Conservation (phyloP, 1,140 invertebrate genomes). For the Cheumatopsyche charites region DNA sequence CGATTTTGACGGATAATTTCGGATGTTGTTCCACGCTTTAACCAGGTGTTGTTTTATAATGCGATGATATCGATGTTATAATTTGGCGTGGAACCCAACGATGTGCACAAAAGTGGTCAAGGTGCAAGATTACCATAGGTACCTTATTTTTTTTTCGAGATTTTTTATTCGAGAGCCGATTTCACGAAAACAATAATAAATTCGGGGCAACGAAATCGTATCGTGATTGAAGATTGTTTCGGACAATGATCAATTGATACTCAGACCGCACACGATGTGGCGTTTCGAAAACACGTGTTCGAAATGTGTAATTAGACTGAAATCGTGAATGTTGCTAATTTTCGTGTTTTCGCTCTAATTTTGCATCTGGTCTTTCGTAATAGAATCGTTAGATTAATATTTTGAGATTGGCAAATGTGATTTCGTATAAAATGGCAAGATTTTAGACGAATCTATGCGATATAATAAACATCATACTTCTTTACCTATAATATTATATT, state of each 20-base stretch:
- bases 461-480: no score
- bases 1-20: slow-evolving; percentile 10
- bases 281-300: background rate
- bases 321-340: background rate
- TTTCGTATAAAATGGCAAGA: no score
- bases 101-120: slow-evolving; percentile 21
- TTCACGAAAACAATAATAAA: background rate
- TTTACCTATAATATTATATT: no score
- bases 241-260: background rate
- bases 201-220: background rate
- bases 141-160: background rate
- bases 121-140: slow-evolving; percentile 13
- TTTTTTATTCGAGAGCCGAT: no score
- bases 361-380: no score
- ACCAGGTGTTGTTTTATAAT: slow-evolving; percentile 7
- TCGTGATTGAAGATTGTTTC: background rate
- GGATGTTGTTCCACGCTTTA: slow-evolving; percentile 1
- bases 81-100: background rate
- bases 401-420: no score
- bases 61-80: slow-evolving; percentile 18
- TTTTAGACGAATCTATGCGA: no score
- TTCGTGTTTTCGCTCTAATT: background rate
- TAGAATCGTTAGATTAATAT: no score
- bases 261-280: background rate
- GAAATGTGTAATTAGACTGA: slow-evolving; percentile 3